Base-by-base conservation (phyloP, 2,797 vertebrate genomes). In the Merluccius polli region DNA sequence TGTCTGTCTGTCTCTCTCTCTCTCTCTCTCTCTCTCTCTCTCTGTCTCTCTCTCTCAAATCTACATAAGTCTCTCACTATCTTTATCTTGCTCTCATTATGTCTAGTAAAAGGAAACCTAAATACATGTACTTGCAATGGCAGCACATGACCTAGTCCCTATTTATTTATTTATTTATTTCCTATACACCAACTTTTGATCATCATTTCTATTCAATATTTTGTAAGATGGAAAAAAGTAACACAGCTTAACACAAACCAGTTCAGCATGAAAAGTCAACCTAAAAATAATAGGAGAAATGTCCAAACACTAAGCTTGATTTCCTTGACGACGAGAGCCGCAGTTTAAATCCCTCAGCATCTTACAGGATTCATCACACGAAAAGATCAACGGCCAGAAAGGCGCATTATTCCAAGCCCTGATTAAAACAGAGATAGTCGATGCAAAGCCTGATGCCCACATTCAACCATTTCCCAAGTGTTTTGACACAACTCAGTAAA, bases 351-450 rank as follows among this genome's bases (percentile, higher is more conserved):
- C 52, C 52, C 21, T 21, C 21, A 59, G 52, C 52, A 65, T 65
- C 59, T 65, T 65, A 65, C 59, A 65, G 59, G 59, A 65, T 65
- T 65, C 59, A 27, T 65, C 59, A n/a, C 59, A 65, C 59, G 27
- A 65, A 10, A 65, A 65, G 8, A 9, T 21, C 52, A 59, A 24
- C 11, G 21, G n/a, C 59, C 59, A 65, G 59, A 65, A 27, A 65
- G 59, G 24, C 59, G 24, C 59, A 65, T 65, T 65, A 65, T 27
- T 65, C 59, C 59, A 27, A 65, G 59, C 59, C 59, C 59, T 27
- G 59, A 65, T 65, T 65, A 65, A 65, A 65, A 27, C 24, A 0
- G 24, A 65, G n/a, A 65, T 13, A 27, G 36, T 38, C 4, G 36
- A 38, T 38, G 36, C 12, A 65, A 65, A 65, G 59, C 52, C 52